phyloP scores from a whole-genome alignment of 1,140 invertebrate species.

The Coenobita brevimanus region DNA sequence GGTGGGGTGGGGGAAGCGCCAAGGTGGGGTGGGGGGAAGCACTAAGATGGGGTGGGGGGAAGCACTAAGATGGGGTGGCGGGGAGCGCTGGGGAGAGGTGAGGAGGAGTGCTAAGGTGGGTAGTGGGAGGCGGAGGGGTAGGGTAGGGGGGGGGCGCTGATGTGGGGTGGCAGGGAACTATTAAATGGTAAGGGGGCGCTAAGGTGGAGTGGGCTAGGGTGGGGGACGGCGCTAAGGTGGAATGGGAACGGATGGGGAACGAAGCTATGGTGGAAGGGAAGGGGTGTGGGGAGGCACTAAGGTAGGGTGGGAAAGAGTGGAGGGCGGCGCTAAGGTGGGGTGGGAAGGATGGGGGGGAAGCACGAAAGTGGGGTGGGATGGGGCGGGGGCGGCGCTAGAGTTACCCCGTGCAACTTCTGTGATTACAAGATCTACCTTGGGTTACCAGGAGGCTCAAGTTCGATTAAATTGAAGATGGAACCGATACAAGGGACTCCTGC shows the following conservation, averaged over 20 bases:
- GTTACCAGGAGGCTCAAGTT: not conserved
- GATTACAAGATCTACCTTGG: not conserved
- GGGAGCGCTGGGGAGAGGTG: not conserved
- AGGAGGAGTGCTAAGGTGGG: not conserved
- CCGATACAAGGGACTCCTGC: not conserved
- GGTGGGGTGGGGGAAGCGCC: too few relatives aligned
- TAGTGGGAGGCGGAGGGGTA: not conserved
- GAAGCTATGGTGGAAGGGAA: not conserved
- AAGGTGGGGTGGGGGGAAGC: too few relatives aligned
- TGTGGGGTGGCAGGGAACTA: not conserved
- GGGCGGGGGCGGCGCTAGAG: too few relatives aligned
- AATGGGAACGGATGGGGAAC: not conserved
- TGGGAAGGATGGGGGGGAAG: too few relatives aligned
- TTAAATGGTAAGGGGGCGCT: not conserved
- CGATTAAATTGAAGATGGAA: conserved; percentile 9
- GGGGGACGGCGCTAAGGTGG: not conserved
- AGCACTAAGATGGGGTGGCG: too few relatives aligned
- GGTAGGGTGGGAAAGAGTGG: not conserved
- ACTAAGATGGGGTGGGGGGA: too few relatives aligned
- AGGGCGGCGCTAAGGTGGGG: too few relatives aligned
- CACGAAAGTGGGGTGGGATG: too few relatives aligned
- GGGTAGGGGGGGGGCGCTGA: not conserved
- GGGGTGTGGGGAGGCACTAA: not conserved
- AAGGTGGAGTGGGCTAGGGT: not conserved
- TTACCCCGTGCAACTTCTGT: too few relatives aligned